These are phyloP conservation scores for Cryptus armator DNA, from an alignment of 2,888 invertebrate species.

Conservation along the genomic window DNA sequence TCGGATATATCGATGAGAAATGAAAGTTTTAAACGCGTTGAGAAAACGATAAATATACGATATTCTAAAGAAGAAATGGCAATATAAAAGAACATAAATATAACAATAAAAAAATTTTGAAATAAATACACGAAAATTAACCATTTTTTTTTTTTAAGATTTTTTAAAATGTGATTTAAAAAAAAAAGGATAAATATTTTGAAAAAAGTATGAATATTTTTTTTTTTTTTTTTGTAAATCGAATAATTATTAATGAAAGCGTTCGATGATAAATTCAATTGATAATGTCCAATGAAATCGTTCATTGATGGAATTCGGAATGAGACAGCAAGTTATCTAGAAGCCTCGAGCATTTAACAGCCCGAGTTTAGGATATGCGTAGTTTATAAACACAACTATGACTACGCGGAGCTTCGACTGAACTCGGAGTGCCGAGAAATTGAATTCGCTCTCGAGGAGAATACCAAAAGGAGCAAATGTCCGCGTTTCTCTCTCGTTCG, in stretches of 20 bases:
- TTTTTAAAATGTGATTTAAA: no score
- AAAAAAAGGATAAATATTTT: no score
- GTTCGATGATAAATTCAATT: no score
- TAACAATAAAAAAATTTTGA: no score
- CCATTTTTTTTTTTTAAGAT: no score
- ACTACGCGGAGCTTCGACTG: slow-evolving; percentile 6
- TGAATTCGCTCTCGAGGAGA: slow-evolving; percentile 39
- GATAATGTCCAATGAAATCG: neutral
- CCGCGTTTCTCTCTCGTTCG: slow-evolving; percentile 32
- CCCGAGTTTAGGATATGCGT: neutral
- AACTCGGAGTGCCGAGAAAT: slow-evolving; percentile 31
- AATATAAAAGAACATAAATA: no score
- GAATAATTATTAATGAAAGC: no score
- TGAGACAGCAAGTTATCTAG: neutral
- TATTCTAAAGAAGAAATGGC: no score
- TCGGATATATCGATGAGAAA: neutral
- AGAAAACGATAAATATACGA: neutral
- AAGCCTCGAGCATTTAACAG: slow-evolving; percentile 11
- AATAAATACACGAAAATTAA: no score
- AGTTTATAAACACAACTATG: slow-evolving; percentile 46
- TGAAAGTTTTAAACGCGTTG: neutral
- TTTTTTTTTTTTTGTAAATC: no score
- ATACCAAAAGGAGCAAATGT: slow-evolving; percentile 54
- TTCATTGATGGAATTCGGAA: neutral
- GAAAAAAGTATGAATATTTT: no score